Conservation (phyloP, 2,113 vertebrate species). For the Columba livia region DNA sequence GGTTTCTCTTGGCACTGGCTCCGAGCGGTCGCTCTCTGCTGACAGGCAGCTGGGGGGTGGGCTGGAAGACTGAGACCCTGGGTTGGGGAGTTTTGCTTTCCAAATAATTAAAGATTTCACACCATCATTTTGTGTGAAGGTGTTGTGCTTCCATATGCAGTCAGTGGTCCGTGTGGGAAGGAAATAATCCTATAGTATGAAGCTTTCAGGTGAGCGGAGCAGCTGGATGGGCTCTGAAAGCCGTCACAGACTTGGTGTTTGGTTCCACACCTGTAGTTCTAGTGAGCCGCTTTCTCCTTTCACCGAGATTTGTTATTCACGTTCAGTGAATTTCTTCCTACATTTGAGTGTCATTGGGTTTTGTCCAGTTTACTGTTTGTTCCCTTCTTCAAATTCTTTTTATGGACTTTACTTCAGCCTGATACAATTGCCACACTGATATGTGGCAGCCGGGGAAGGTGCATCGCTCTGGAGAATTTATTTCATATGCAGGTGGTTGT, state of each 20-base stretch:
- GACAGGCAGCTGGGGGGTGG: no score
- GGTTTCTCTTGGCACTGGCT: no score
- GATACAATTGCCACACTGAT: no score
- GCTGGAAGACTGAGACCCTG: background rate
- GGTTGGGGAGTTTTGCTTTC: background rate
- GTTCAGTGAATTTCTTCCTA: background rate
- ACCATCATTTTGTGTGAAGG: background rate
- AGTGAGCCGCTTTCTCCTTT: background rate
- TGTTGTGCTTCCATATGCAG: background rate
- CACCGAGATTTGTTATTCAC: background rate
- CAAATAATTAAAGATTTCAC: background rate
- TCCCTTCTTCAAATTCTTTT: background rate
- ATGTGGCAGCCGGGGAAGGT: background rate
- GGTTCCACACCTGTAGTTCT: background rate
- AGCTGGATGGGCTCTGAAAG: background rate
- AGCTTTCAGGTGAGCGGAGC: background rate
- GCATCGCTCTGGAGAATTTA: rapidly evolving
- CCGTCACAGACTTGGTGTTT: background rate
- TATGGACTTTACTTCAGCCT: background rate
- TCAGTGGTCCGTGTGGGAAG: background rate
- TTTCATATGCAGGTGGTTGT: background rate
- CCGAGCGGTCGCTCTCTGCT: no score
- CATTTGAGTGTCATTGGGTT: background rate
- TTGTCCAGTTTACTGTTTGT: background rate
- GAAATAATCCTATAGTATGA: rapidly evolving